A percentile compares a stretch with the other conserved stretches of the same genome.
These are phyloP conservation scores for Odontophorus gujanensis DNA, from an alignment of 2,113 vertebrate genomes.

Conservation along the genomic window DNA sequence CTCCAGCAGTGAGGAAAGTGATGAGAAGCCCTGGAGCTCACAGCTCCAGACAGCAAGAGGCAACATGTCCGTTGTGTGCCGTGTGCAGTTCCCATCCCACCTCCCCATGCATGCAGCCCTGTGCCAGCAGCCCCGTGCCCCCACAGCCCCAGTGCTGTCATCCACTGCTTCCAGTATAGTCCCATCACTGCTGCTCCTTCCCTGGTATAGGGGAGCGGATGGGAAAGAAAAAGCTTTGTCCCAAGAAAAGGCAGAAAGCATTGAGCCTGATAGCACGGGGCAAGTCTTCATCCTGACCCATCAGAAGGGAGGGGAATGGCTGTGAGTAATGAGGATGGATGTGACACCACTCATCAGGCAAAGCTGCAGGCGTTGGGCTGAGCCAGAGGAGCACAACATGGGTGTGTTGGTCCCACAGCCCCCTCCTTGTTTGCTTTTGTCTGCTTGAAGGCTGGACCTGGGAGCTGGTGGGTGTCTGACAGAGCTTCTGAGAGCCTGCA, in stretches of 20 bases:
- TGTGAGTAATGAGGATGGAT: neutral
- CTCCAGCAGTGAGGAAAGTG: neutral
- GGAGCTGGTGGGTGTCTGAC: neutral
- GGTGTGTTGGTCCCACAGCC: neutral
- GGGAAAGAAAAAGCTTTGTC: neutral
- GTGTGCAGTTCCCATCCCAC: neutral
- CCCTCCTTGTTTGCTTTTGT: neutral
- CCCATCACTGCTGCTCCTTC: neutral
- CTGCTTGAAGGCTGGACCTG: neutral
- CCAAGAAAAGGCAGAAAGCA: neutral
- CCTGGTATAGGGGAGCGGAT: neutral
- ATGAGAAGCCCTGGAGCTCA: neutral
- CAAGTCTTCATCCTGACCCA: neutral
- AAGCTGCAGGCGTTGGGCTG: neutral
- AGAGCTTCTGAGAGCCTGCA: neutral
- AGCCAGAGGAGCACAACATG: neutral
- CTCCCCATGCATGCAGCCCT: neutral
- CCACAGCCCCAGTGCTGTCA: neutral
- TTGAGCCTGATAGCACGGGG: neutral
- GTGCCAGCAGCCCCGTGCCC: neutral
- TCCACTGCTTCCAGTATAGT: neutral
- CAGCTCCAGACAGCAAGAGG: neutral
- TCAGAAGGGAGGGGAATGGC: neutral
- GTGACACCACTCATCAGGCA: neutral
- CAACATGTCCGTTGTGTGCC: neutral